Evolutionary conservation across 2,888 invertebrate species (phyloP).

Genomic region (Danaus chrysippus): DNA sequence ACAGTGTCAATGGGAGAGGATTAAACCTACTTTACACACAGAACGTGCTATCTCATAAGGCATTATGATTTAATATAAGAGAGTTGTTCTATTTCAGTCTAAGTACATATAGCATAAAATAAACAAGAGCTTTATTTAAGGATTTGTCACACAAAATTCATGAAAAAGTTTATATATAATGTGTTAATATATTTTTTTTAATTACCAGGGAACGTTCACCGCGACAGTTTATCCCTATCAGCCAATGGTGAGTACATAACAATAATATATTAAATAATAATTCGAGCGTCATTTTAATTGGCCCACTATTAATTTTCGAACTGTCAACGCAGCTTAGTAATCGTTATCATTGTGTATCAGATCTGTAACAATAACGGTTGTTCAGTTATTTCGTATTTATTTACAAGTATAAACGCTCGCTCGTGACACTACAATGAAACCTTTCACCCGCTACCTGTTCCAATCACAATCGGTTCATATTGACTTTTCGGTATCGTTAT

Average conservation of each 20-base stretch:
- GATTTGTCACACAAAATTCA: too few relatives aligned
- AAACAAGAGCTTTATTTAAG: too few relatives aligned
- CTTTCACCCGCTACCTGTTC: constrained; percentile 38
- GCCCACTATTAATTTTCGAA: background rate
- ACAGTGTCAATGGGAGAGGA: too few relatives aligned
- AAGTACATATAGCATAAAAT: too few relatives aligned
- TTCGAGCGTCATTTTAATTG: background rate
- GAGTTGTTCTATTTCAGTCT: too few relatives aligned
- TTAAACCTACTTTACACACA: too few relatives aligned
- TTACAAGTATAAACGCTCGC: constrained; percentile 34
- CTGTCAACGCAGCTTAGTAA: background rate
- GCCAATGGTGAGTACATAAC: constrained; percentile 50
- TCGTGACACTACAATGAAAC: constrained; percentile 42
- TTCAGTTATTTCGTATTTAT: constrained; percentile 29
- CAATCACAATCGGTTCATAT: background rate
- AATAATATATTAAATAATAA: background rate
- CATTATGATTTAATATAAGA: too few relatives aligned
- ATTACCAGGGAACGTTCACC: constrained; percentile 58
- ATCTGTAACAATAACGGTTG: constrained; percentile 32
- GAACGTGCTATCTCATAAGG: too few relatives aligned
- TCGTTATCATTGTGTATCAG: constrained; percentile 10
- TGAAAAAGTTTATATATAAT: background rate
- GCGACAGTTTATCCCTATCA: constrained; percentile 46
- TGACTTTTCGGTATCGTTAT: too few relatives aligned
- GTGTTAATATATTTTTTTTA: constrained; percentile 21